Evolutionary conservation across 2,888 invertebrate genomes (phyloP), one percentile per base, ranked within the genome.

Genomic region (Campoplex nolae): DNA sequence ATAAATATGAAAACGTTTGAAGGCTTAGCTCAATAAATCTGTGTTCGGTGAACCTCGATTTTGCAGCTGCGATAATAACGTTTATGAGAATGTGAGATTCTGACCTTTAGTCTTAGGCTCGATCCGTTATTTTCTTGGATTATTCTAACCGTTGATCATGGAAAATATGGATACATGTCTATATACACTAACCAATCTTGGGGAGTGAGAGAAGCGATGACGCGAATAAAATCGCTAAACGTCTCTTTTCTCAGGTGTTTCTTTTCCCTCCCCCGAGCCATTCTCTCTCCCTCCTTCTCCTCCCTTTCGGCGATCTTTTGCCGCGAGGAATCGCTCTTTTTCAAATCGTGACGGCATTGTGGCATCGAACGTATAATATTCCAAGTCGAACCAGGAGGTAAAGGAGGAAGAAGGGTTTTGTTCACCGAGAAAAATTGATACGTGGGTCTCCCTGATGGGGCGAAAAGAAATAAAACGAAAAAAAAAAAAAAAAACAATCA

Each of bases 381-480:
- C 62, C 23, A 42, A 11, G 42, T 65, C 73, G 71, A 79, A 48
- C 42, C 28, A n/a, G 18, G 35, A 28, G 32, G 32, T 32, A 8
- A 32, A 62, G 9, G 62, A 18, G 45, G 75, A 13, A 28, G 35
- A 35, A 23, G 54, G 35, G 23, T 51, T 74, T 54, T 62, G 81
- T 82, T 80, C 67, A 84, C 80, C 80, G 91, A 93, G 92, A 93
- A 93, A 93, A 93, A 94, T 93, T 94, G 92, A 93, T 93, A 93
- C 93, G 93, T 92, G 92, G 93, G 92, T 91, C 83, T 78, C 88
- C 90, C 91, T 93, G 93, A 93, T 93, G 93, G 93, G 84, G 90
- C 91, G 89, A 92, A 91, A 92, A 93, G 93, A 93, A 28, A 6
- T 6, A 23, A 42, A 56, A 48, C 48, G 45, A 73, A 73, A 65